Evolutionary conservation across 2,888 invertebrate genomes (phyloP).

Genomic region (Bembecia ichneumoniformis): DNA sequence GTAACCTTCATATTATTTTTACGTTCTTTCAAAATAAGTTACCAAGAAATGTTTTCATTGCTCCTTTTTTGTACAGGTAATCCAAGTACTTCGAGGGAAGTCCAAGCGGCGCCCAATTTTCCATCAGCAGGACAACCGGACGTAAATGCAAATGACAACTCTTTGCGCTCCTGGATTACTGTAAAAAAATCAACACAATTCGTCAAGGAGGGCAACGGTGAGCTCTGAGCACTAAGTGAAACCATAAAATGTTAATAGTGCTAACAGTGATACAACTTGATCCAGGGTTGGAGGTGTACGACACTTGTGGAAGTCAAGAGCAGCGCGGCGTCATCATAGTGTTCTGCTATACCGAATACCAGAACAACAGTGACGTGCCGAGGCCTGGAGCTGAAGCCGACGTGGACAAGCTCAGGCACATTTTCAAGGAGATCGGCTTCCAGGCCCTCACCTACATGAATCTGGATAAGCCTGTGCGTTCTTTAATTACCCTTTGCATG

Average conservation of each 20-base stretch:
- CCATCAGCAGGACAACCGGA: slow-evolving; percentile 7
- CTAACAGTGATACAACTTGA: not conserved
- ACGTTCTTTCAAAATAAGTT: too few relatives aligned
- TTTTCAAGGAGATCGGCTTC: slow-evolving; percentile 76
- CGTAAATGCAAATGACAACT: slow-evolving; percentile 9
- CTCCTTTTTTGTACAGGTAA: not conserved
- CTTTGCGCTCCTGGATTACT: slow-evolving; percentile 25
- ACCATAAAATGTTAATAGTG: not conserved
- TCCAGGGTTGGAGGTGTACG: slow-evolving; percentile 53
- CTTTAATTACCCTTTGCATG: too few relatives aligned
- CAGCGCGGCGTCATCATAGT: slow-evolving; percentile 74
- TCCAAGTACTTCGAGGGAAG: not conserved
- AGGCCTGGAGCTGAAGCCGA: slow-evolving; percentile 76
- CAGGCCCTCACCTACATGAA: slow-evolving; percentile 48
- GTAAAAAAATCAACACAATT: slow-evolving; percentile 43
- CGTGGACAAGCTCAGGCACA: slow-evolving; percentile 64
- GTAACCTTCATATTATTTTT: too few relatives aligned
- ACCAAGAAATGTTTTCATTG: too few relatives aligned
- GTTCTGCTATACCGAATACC: slow-evolving; percentile 74
- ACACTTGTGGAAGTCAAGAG: slow-evolving; percentile 53
- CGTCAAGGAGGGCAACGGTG: slow-evolving; percentile 31
- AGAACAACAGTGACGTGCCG: slow-evolving; percentile 33
- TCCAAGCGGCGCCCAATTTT: not conserved
- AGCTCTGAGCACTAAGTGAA: not conserved
- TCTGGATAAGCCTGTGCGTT: slow-evolving; percentile 47